These are phyloP conservation scores for Euwallacea similis DNA, from an alignment of 1,140 invertebrate species.

Conservation along the genomic window DNA sequence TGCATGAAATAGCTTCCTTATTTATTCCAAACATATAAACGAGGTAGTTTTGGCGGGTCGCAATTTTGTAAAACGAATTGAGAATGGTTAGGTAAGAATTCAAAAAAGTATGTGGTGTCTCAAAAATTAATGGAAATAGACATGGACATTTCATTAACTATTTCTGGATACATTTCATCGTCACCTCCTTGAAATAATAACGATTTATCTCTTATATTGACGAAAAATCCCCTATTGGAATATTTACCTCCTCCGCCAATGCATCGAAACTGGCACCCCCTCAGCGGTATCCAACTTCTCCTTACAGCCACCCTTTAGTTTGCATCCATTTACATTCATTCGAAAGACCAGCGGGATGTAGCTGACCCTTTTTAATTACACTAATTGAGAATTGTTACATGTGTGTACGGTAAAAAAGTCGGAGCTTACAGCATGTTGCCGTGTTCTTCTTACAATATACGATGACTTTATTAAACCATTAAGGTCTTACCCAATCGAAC, in stretches of 20 bases:
- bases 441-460: background rate
- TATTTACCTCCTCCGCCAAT: slow-evolving; percentile 8
- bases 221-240: too few species aligned
- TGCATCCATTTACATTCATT: slow-evolving; percentile 43
- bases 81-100: too few species aligned
- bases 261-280: slow-evolving; percentile 11
- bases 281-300: slow-evolving; percentile 28
- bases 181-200: too few species aligned
- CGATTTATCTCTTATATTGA: too few species aligned
- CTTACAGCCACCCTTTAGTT: slow-evolving; percentile 36
- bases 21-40: too few species aligned
- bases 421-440: background rate
- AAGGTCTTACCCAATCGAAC: background rate
- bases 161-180: too few species aligned
- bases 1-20: too few species aligned
- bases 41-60: too few species aligned
- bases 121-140: too few species aligned
- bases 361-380: slow-evolving; percentile 40
- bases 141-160: too few species aligned
- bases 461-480: background rate
- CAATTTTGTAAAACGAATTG: too few species aligned
- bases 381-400: slow-evolving; percentile 37
- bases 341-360: slow-evolving; percentile 27
- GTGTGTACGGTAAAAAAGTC: background rate
- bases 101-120: too few species aligned